phyloP scores from a whole-genome alignment of 2,797 vertebrate genomes.

The Danio aesculapii region DNA sequence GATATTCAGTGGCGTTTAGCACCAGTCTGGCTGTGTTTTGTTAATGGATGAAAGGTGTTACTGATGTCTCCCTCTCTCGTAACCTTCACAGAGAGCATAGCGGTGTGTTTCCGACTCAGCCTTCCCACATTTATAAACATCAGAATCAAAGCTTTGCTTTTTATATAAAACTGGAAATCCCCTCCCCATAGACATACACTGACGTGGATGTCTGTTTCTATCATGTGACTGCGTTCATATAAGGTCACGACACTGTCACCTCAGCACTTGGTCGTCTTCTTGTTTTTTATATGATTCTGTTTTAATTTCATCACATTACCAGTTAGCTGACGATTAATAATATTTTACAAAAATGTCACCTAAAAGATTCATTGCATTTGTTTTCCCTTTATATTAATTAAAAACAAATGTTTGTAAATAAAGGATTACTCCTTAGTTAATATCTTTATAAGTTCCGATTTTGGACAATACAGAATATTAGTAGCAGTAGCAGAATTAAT shows the following conservation, averaged over 20 bases:
- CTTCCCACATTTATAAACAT: slow-evolving; percentile 29
- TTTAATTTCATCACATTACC: not conserved
- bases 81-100: slow-evolving; percentile 34
- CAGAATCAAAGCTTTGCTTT: slow-evolving; percentile 20
- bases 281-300: not conserved
- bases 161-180: slow-evolving; percentile 16
- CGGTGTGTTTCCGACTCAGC: slow-evolving; percentile 41
- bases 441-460: not conserved
- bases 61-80: slow-evolving; percentile 20
- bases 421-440: not conserved
- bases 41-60: slow-evolving; percentile 29
- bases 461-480: not conserved
- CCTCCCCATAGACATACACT: slow-evolving; percentile 7
- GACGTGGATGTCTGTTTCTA: slow-evolving; percentile 8
- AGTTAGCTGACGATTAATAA: not conserved
- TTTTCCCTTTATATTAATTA: not conserved
- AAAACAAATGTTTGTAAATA: not conserved
- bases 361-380: not conserved
- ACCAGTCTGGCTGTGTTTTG: slow-evolving; percentile 24
- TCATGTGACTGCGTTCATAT: slow-evolving; percentile 34
- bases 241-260: slow-evolving; percentile 46
- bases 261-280: not conserved
- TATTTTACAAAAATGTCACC: not conserved
- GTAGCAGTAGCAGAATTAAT: not conserved
- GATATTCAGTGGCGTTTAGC: slow-evolving; percentile 20